Percentiles rank a stretch among this genome's conserved stretches.
These are phyloP conservation scores for Anastatus disparis DNA, from an alignment of 1,140 invertebrate genomes.

Conservation along the genomic window DNA sequence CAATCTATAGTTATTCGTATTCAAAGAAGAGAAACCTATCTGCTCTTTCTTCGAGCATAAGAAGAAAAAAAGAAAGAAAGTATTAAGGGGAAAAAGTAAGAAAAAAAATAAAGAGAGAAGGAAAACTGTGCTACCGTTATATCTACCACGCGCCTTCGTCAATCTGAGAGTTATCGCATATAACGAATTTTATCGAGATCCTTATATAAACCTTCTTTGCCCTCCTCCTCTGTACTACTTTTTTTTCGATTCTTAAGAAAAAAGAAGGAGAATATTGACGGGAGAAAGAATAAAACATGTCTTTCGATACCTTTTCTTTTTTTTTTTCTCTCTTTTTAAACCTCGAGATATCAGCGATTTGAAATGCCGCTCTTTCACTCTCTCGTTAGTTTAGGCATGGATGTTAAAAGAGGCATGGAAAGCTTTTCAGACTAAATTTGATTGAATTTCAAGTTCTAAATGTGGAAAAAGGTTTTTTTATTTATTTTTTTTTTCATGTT, in stretches of 20 bases:
- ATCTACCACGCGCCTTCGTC: neutral
- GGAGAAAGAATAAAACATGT: slow-evolving; percentile 37
- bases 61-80: neutral
- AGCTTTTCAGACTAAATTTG: too few relatives aligned
- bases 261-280: too few relatives aligned
- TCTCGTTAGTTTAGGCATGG: too few relatives aligned
- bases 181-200: slow-evolving; percentile 37
- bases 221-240: too few relatives aligned
- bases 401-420: too few relatives aligned
- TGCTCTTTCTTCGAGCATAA: neutral
- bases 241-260: too few relatives aligned
- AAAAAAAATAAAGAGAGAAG: neutral
- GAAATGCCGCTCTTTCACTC: too few relatives aligned
- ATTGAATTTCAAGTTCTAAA: too few relatives aligned
- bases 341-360: neutral
- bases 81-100: neutral
- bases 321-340: too few relatives aligned
- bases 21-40: slow-evolving; percentile 23
- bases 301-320: slow-evolving; percentile 29
- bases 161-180: slow-evolving; percentile 30
- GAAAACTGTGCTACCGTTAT: neutral
- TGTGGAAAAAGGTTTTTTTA: too few relatives aligned
- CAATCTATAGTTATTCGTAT: slow-evolving; percentile 38
- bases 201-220: neutral
- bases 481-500: too few relatives aligned